Evolutionary conservation across 2,797 vertebrate genomes (phyloP), one percentile per base, ranked within the genome.

Genomic region (Cryptoblepharus egeriae): DNA sequence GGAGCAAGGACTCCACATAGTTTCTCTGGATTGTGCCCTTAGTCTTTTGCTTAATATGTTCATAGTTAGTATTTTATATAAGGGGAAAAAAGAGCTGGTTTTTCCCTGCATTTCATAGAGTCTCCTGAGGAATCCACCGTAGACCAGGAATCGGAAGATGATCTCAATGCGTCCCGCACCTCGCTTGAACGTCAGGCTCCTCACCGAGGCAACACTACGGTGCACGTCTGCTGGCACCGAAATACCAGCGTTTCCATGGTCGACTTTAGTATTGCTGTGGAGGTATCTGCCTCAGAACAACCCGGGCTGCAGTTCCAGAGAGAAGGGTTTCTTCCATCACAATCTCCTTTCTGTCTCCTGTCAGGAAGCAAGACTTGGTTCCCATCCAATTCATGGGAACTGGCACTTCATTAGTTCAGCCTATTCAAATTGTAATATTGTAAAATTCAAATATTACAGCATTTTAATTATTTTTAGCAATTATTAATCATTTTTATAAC

Each of bases 191-290:
- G 95, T 95, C 97, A 98, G 88, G 91, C 96, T 61, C 96, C 97
- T 82, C 98, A 98, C 94, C 98, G 98, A 91, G 98, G 98, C 95
- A 99, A 99, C 97, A 99, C 98, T 89, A 99, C 98, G 95, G 98
- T 98, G 94, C 98, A 99, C 77, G 98, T 99, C 94, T 99, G 98
- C 95, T 99, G 98, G 98, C 98, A 99, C 94, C 97, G 98, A 95
- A 99, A 97, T 96, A 99, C 98, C 96, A 99, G 98, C 76, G 98
- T 99, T 93, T 99, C 98, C 93, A 98, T 99, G 98, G 94, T 99
- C 97, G 98, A 99, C 97, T 99, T 99, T 97, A 99, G 97, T 95
- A 88, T 98, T 93, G 98, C 98, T 26, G 97, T 98, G 94, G 98
- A 99, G 98, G 98, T 99, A 98, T 94, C 95, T 84, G 93, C 92